Evolutionary conservation across 2,888 invertebrate genomes (phyloP), one percentile per base, ranked within the genome.

Genomic region (Macaria liturata): DNA sequence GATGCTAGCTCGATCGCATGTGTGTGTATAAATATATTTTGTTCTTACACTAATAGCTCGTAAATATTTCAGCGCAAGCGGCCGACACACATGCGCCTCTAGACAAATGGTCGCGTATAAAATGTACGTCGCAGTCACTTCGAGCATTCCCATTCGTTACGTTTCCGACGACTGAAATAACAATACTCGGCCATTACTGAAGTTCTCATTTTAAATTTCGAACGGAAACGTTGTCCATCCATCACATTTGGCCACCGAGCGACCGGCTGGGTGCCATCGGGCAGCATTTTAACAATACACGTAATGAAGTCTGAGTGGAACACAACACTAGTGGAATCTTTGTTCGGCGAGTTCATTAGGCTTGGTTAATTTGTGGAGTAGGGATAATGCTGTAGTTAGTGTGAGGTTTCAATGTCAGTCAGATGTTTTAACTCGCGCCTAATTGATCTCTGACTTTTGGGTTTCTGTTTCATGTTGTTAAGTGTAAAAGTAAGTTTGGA

Each of bases 151-250:
- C 84, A 84, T 86, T 84, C 79, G 81, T 85, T 82, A 81, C 81
- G 81, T 81, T 83, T 81, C 81, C 84, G 84, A 83, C 79, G 87
- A 84, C 90, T 89, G 88, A 88, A 89, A 91, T 88, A 90, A 91
- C 89, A 91, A 89, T 85, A 76, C 79, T 62, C 71, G 70, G 68
- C 78, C 78, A 76, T 80, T 78, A 78, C 78, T 73, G 74, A 73
- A 67, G 70, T 71, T 66, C 45, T 61, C 49, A 62, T 70, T 81
- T 80, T 79, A 76, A 81, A 79, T 70, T 54, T 76, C 74, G 69
- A 79, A 76, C 85, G 87, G 86, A 87, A 84, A 81, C 75, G 72
- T 57, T 70, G 69, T 66, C 73, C 75, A 81, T 87, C 79, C 78
- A 80, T 88, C 88, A 85, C 81, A 80, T 84, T 83, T 83, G 81